Base-by-base conservation (phyloP, 2,888 invertebrate genomes). In the Biston betularia region DNA sequence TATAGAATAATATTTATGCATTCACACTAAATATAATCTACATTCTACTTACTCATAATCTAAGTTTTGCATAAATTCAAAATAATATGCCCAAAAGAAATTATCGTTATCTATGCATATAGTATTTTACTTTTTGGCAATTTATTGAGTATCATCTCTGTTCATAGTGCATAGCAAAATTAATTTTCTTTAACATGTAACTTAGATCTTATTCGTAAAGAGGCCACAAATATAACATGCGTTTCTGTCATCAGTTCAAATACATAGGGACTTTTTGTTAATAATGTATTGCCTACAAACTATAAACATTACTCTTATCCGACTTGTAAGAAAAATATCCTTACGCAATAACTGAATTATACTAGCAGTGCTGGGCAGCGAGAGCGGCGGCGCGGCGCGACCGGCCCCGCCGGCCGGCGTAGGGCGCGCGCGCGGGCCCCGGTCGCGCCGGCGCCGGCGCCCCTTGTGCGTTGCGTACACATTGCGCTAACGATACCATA, bases 81-180 rank as follows among this genome's bases (percentile, higher is more conserved):
- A 93, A 92, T 93, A 93, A 93, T 93, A 93, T 93, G 93, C 93
- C 93, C 93, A 93, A 93, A 93, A 93, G 92, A 91, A 93, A 92
- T 92, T 93, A 92, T 93, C 92, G 92, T 92, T 90, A 93, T 91
- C 92, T 93, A 93, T 92, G 92, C 92, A 93, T 93, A 93, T 92
- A 89, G 87, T 75, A 93, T 92, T 92, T 93, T 90, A 93, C 92
- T 94, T 94, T 94, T 94, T 94, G 94, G 94, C 94, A 94, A 94
- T 94, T 93, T 92, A 94, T 91, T 94, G 94, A 94, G 94, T 94
- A 94, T 94, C 94, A 94, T 94, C 93, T 93, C 90, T 93, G 93
- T 73, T 75, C 74, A 75, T 75, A 75, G 73, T 94, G 93, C 94
- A 94, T 93, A 93, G 93, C 93, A 93, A 93, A 92, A 92, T 92